These are phyloP conservation scores for Bovichtus variegatus DNA, from an alignment of 2,797 vertebrate species.

Conservation along the genomic window DNA sequence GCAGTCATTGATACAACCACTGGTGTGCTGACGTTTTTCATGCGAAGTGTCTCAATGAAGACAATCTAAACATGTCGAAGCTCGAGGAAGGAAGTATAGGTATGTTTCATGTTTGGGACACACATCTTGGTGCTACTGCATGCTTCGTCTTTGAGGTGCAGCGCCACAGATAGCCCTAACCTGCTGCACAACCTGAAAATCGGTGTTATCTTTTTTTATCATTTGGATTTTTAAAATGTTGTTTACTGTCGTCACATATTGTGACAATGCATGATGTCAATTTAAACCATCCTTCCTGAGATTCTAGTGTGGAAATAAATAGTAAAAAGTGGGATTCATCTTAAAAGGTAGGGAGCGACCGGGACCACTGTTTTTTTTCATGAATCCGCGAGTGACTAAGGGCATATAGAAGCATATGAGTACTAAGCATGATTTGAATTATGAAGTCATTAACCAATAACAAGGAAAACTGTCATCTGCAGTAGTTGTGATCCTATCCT, in stretches of 20 bases:
- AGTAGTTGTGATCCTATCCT: conserved; percentile 7
- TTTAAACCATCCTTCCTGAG: neutral
- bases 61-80: neutral
- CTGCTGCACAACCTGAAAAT: neutral
- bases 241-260: neutral
- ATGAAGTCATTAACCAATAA: conserved; percentile 6
- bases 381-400: neutral
- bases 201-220: neutral
- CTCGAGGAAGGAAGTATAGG: neutral
- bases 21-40: neutral
- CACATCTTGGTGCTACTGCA: neutral
- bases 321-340: neutral
- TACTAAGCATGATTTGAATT: conserved; percentile 1
- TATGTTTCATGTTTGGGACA: neutral
- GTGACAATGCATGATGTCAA: neutral
- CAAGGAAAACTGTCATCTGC: neutral
- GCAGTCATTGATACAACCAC: neutral
- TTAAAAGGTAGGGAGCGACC: neutral
- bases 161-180: neutral
- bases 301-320: neutral
- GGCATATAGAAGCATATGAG: neutral
- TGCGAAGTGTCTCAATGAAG: neutral
- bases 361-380: neutral
- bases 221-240: neutral
- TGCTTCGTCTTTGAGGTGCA: conserved; percentile 2